Conservation (phyloP, 2,113 vertebrate species). For the Macquaria ambigua region DNA sequence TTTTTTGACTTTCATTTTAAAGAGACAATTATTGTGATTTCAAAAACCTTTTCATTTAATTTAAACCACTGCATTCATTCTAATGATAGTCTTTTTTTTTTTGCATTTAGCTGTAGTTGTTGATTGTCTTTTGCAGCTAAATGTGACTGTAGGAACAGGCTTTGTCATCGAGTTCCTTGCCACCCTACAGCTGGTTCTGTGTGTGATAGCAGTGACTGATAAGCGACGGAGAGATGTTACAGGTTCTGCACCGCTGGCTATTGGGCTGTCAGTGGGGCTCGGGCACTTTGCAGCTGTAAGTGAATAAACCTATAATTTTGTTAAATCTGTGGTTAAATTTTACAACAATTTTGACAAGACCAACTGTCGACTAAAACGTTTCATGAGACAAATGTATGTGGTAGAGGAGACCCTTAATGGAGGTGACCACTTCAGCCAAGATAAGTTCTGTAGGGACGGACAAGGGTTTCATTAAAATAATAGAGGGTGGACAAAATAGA, state of each 20-base stretch:
- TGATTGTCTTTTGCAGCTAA: conserved; percentile 37
- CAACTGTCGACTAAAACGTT: background rate
- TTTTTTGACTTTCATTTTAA: background rate
- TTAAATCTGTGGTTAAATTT: background rate
- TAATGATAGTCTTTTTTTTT: background rate
- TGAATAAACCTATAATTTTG: conserved; percentile 30
- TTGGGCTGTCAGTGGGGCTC: conserved; percentile 89
- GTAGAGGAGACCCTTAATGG: background rate
- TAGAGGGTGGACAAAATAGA: background rate
- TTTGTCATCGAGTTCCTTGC: conserved; percentile 89
- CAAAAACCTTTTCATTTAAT: background rate
- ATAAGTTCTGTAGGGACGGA: background rate
- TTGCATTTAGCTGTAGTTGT: background rate
- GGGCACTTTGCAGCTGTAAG: conserved; percentile 92
- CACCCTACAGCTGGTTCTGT: conserved; percentile 92
- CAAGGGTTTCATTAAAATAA: background rate
- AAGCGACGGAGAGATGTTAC: conserved; percentile 86
- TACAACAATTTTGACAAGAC: background rate
- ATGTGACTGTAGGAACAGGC: conserved; percentile 78
- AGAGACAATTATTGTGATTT: background rate
- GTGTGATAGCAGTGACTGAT: conserved; percentile 91
- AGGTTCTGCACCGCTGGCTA: conserved; percentile 89
- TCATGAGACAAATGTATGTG: background rate
- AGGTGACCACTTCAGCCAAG: background rate
- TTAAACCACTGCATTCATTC: background rate